Percentiles rank a stretch among this genome's conserved stretches.
These are phyloP conservation scores for Eunapius fragilis DNA, from an alignment of 37 sponge, comb jelly and placozoan genomes.

Conservation along the genomic window DNA sequence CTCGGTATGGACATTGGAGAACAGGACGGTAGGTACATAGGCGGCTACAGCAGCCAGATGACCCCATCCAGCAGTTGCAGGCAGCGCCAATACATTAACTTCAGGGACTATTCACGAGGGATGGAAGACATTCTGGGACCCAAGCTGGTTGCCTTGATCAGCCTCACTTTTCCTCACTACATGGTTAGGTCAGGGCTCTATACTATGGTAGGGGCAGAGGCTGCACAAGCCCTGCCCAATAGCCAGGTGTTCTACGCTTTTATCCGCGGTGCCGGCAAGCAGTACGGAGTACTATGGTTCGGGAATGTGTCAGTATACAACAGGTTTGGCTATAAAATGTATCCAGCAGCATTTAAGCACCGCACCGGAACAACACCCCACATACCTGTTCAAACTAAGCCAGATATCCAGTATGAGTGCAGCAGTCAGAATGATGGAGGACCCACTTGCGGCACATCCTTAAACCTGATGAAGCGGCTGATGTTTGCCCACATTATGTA, in stretches of 20 bases:
- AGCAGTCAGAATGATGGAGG: conserved; percentile 1
- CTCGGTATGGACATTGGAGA: conserved; percentile 57
- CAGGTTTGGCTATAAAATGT: conserved; percentile 51
- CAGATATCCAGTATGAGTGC: neutral
- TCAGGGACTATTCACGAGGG: conserved; percentile 42
- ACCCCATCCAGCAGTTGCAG: conserved; percentile 20
- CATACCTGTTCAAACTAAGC: neutral
- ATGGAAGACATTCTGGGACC: conserved; percentile 68
- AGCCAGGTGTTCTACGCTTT: conserved; percentile 54
- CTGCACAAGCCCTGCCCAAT: conserved; percentile 56
- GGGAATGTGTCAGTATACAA: conserved; percentile 70
- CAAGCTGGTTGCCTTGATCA: conserved; percentile 38
- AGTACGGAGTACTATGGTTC: conserved; percentile 66
- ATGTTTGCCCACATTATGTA: conserved; percentile 68
- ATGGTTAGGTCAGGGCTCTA: conserved; percentile 52
- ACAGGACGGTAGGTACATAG: conserved; percentile 64
- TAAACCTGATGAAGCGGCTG: conserved; percentile 59
- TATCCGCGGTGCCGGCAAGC: conserved; percentile 64
- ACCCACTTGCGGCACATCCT: conserved; percentile 60
- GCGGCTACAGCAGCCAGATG: conserved; percentile 20
- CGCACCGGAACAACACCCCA: neutral
- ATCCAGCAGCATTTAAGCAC: conserved; percentile 2
- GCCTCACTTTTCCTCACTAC: conserved; percentile 49
- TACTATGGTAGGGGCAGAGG: conserved; percentile 57
- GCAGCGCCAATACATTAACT: conserved; percentile 42